Evolutionary conservation across 2,888 invertebrate genomes (phyloP), one percentile per base, ranked within the genome.

Genomic region (Synanthedon formicaeformis): DNA sequence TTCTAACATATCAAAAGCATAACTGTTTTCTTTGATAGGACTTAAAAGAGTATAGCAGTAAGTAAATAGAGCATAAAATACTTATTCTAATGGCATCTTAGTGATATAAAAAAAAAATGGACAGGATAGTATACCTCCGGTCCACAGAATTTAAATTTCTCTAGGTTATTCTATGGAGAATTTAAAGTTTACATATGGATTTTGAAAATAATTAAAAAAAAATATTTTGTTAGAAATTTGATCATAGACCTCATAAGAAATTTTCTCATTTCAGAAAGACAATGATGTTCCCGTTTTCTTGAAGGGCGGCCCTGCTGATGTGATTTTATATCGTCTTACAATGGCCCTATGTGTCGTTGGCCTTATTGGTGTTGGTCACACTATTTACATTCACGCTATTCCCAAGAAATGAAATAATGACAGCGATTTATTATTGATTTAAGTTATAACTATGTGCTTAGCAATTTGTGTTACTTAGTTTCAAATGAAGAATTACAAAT

Each of bases 201-300:
- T 16, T 16, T 16, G 16, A 16, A 16, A 16, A 1, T 16, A 16
- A 2, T 16, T 16, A 16, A 16, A 2, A 16, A 16, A 16, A 1
- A 16, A 1, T 16, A 16, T 16, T 16, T 16, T 16, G 16, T 16
- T 16, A 16, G 2, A 16, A 4, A 4, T 23, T 23, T 23, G 1
- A 23, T 4, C 18, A 18, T 18, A 18, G 3, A 10, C 34, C 10
- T 34, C 8, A 45, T 13, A 13, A 12, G 6, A 8, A 13, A 49
- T 12, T 49, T 50, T 53, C 52, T 40, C 40, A 57, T 87, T 81
- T 27, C 81, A 91, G 91, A 80, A 81, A 75, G 88, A 90, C 5
- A 88, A 91, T 76, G 90, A 89, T 57, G 63, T 85, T 4, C 90
- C 90, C 1, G 84, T 91, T 3, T 89, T 88, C 78, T 70, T 91